Conservation (phyloP, 2,888 invertebrate species). For the Sipunculus nudus region DNA sequence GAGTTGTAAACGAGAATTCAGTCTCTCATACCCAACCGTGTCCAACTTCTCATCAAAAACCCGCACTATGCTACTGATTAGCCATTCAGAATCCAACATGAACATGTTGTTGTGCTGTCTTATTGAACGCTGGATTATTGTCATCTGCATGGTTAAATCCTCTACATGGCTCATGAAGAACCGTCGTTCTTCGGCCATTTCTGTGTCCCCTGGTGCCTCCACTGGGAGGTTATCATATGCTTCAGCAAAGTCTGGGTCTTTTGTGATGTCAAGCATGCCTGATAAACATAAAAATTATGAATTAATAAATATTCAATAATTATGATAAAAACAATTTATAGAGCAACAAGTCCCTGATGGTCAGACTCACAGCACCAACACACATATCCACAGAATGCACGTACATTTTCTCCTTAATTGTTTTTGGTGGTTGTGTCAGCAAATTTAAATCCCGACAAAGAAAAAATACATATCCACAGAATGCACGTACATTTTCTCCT, state of each 20-base stretch:
- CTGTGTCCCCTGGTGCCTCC: conserved; percentile 52
- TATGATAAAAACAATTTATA: not conserved
- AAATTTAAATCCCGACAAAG: too few species aligned
- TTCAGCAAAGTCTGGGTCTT: conserved; percentile 57
- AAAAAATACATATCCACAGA: too few species aligned
- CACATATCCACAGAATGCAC: too few species aligned
- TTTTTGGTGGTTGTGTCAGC: too few species aligned
- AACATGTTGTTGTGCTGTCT: conserved; percentile 56
- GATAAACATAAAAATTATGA: not conserved
- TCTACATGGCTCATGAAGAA: conserved; percentile 63
- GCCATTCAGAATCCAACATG: conserved; percentile 58
- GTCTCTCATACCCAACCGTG: conserved; percentile 57
- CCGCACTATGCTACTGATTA: conserved; percentile 49
- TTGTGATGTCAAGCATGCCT: conserved; percentile 61
- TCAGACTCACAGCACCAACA: too few species aligned
- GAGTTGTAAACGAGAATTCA: conserved; percentile 61
- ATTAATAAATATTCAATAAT: too few species aligned
- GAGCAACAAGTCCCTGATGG: not conserved
- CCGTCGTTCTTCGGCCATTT: conserved; percentile 55
- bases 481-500: too few species aligned
- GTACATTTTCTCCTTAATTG: too few species aligned
- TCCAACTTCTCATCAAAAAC: conserved; percentile 59
- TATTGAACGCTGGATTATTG: conserved; percentile 53
- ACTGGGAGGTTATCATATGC: conserved; percentile 53
- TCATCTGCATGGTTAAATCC: conserved; percentile 54